Evolutionary conservation across 2,888 invertebrate genomes (phyloP).

Genomic region (Mimumesa dahlbomi): DNA sequence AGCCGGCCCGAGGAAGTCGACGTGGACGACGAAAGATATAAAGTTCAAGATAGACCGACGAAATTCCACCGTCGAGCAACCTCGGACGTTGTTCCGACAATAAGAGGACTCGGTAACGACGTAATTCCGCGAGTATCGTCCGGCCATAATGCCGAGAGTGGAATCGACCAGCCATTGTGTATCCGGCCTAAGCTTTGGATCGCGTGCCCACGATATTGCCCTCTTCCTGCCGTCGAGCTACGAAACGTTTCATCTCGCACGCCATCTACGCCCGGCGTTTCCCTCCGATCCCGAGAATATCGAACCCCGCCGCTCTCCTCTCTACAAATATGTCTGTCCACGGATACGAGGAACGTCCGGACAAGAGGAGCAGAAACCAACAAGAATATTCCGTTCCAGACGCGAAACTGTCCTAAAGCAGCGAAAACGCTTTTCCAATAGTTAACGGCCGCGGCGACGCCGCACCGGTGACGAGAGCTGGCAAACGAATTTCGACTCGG

Average conservation of each 20-base stretch:
- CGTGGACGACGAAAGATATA: background rate
- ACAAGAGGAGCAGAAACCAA: no score
- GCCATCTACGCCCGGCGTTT: no score
- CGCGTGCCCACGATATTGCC: slow-evolving; percentile 42
- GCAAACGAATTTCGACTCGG: background rate
- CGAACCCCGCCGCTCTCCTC: background rate
- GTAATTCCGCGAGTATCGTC: slow-evolving; percentile 33
- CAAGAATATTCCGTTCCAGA: no score
- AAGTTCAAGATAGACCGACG: background rate
- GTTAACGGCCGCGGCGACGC: slow-evolving; percentile 43
- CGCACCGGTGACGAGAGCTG: slow-evolving; percentile 2
- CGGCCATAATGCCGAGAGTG: slow-evolving; percentile 11
- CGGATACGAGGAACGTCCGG: no score
- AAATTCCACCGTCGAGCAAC: slow-evolving; percentile 29
- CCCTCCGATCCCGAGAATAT: background rate
- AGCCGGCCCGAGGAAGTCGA: background rate
- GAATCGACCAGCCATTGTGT: slow-evolving; percentile 32
- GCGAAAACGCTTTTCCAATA: slow-evolving; percentile 42
- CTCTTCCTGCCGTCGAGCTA: slow-evolving; percentile 15
- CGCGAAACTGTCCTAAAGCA: no score
- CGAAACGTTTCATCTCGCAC: slow-evolving; percentile 18
- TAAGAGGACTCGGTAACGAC: slow-evolving; percentile 39
- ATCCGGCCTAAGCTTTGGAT: slow-evolving; percentile 30
- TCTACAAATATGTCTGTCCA: background rate
- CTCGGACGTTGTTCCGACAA: slow-evolving; percentile 1